Conservation (phyloP, 1,140 invertebrate species). For the Ips nitidus region DNA sequence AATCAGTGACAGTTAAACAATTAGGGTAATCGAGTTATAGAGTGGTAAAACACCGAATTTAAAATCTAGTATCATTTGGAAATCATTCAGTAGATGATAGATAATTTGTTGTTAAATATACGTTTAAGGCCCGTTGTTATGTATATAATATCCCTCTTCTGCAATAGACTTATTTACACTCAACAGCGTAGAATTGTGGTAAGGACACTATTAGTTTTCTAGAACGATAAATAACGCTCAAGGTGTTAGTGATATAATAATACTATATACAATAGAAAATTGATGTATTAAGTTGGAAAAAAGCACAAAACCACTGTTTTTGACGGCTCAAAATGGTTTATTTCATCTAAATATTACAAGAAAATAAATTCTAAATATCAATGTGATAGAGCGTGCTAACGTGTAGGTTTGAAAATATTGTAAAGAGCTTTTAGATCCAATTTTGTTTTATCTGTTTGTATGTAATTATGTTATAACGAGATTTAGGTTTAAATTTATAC, state of each 20-base stretch:
- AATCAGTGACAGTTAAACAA: not conserved
- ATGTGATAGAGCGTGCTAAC: constrained; percentile 38
- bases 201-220: not conserved
- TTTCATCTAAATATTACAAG: too few species aligned
- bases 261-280: not conserved
- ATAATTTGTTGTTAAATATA: too few species aligned
- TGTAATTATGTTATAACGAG: constrained; percentile 27
- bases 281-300: not conserved
- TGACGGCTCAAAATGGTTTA: too few species aligned
- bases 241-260: constrained; percentile 35
- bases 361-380: constrained; percentile 31
- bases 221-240: constrained; percentile 18
- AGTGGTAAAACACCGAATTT: too few species aligned
- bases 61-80: too few species aligned
- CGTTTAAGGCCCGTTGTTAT: too few species aligned
- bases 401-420: constrained; percentile 17
- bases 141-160: too few species aligned
- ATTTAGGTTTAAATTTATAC: not conserved
- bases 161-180: too few species aligned
- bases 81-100: too few species aligned
- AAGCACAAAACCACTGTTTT: too few species aligned
- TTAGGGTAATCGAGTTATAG: too few species aligned
- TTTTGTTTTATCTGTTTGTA: not conserved
- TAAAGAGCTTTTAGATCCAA: constrained; percentile 11
- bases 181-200: too few species aligned